A percentile compares a stretch with the other conserved stretches of the same genome.
Conservation (phyloP, 2,888 invertebrate genomes). For the Lysandra bellargus region DNA sequence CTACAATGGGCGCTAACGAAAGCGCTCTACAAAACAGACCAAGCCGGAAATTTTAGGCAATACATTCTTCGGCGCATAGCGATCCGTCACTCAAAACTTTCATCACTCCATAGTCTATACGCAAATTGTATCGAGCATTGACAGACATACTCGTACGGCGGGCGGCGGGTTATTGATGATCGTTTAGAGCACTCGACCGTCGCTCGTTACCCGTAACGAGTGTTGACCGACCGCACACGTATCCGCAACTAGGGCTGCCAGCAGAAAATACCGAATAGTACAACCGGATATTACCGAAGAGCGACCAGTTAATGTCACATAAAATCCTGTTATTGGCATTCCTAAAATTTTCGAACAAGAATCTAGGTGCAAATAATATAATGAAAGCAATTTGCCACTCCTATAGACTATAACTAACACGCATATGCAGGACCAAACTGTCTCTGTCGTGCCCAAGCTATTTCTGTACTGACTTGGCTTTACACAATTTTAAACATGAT, state of each 20-base stretch:
- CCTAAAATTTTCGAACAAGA: too few relatives aligned
- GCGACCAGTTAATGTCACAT: too few relatives aligned
- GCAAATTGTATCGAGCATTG: background rate
- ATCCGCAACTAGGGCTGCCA: conserved; percentile 18
- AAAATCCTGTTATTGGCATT: too few relatives aligned
- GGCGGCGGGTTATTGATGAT: conserved; percentile 38
- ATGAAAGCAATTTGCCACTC: too few relatives aligned
- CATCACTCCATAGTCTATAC: background rate
- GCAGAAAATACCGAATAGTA: background rate
- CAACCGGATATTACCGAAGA: background rate
- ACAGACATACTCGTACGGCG: conserved; percentile 21
- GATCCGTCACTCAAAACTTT: background rate
- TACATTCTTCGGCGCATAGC: background rate
- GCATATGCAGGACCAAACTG: too few relatives aligned
- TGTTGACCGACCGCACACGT: conserved; percentile 38
- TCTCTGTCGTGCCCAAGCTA: too few relatives aligned
- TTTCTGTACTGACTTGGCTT: too few relatives aligned
- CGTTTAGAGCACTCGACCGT: conserved; percentile 39
- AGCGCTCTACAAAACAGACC: background rate
- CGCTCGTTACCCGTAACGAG: conserved; percentile 38
- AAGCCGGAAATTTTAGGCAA: background rate
- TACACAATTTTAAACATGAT: too few relatives aligned
- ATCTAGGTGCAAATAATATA: too few relatives aligned
- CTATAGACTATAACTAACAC: too few relatives aligned
- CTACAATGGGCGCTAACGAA: background rate